Percentiles rank a stretch among this genome's conserved stretches.
Evolutionary conservation across 2,113 vertebrate species (phyloP).

Genomic region (Rhinopomastus cyanomelas): DNA sequence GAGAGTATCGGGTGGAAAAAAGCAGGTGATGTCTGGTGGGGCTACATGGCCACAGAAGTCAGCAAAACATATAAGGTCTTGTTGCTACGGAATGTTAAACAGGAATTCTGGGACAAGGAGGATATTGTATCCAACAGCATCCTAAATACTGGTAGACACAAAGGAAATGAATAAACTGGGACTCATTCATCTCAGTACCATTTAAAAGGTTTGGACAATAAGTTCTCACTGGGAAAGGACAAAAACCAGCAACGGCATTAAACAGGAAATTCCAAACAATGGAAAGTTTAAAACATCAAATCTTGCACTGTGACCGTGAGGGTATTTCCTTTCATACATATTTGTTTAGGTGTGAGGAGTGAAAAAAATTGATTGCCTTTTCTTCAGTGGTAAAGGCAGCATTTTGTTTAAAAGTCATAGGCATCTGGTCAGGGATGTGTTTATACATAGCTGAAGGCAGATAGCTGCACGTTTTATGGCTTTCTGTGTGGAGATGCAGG

Average conservation of each 20-base stretch:
- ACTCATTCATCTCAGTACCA: conserved; percentile 33
- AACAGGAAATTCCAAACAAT: conserved; percentile 62
- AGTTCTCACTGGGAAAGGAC: conserved; percentile 37
- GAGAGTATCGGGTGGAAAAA: not conserved
- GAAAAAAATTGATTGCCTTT: conserved; percentile 48
- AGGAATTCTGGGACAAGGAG: conserved; percentile 46
- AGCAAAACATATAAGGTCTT: conserved; percentile 13
- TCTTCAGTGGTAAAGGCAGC: not conserved
- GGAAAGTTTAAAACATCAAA: conserved; percentile 50
- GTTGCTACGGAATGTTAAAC: conserved; percentile 62
- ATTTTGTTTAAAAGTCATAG: not conserved
- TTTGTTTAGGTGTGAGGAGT: conserved; percentile 41
- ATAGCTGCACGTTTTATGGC: conserved; percentile 8
- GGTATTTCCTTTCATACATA: conserved; percentile 30
- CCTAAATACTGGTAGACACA: conserved; percentile 45
- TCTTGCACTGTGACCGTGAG: conserved; percentile 18
- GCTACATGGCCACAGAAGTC: conserved; percentile 14
- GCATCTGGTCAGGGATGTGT: conserved; percentile 8
- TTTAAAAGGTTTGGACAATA: conserved; percentile 41
- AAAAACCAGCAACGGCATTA: conserved; percentile 40
- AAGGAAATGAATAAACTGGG: conserved; percentile 53
- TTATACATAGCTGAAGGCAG: conserved; percentile 27
- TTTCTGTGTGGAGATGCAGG: conserved; percentile 3
- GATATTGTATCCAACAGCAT: conserved; percentile 41
- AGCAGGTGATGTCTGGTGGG: conserved; percentile 5